phyloP scores from a whole-genome alignment of 2,797 vertebrate species.

The Leuciscus waleckii region DNA sequence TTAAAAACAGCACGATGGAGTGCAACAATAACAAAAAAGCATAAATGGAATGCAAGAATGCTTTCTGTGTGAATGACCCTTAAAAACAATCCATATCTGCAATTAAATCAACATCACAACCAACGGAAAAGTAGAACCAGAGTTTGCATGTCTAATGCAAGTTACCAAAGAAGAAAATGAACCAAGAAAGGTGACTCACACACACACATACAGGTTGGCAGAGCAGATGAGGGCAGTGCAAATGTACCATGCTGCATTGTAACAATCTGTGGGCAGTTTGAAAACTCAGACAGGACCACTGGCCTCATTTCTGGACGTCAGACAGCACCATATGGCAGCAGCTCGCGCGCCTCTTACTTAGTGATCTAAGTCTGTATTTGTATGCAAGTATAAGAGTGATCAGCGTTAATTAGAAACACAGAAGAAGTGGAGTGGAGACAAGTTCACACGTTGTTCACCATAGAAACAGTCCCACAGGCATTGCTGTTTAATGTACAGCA shows the following conservation, averaged over 20 bases:
- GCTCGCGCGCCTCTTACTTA: constrained; percentile 75
- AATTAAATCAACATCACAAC: constrained; percentile 16
- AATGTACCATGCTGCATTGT: constrained; percentile 66
- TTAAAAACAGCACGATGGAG: not conserved
- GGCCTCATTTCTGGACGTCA: constrained; percentile 85
- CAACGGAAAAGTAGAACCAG: constrained; percentile 10
- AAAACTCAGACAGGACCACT: constrained; percentile 83
- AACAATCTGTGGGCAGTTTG: constrained; percentile 81
- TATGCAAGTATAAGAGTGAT: constrained; percentile 77
- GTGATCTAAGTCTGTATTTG: constrained; percentile 75
- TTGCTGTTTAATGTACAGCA: constrained; percentile 73
- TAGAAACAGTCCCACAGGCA: constrained; percentile 72
- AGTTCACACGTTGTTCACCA: constrained; percentile 70
- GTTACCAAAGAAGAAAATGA: constrained; percentile 28
- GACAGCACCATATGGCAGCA: constrained; percentile 84
- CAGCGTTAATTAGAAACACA: constrained; percentile 81
- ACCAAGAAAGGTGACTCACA: constrained; percentile 27
- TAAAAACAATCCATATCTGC: constrained; percentile 4
- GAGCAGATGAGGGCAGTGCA: constrained; percentile 48
- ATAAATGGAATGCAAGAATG: not conserved
- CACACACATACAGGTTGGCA: constrained; percentile 18
- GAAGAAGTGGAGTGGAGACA: constrained; percentile 58
- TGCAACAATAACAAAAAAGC: not conserved
- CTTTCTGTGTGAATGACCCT: not conserved
- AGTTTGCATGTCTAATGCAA: constrained; percentile 15